Conservation (phyloP, 2,888 invertebrate genomes). For the Minunthozetes semirufus region DNA sequence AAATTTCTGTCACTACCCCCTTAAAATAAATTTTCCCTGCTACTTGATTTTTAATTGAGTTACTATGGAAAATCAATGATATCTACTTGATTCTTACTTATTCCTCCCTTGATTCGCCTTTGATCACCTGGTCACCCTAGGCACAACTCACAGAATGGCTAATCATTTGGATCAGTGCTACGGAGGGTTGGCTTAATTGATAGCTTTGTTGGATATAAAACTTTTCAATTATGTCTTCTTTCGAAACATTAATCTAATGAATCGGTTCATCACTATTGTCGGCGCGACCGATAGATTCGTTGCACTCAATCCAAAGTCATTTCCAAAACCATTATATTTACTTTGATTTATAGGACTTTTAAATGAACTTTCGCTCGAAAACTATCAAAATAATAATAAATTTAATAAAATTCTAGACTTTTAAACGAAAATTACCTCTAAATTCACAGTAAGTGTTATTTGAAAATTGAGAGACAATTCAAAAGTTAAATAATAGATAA, state of each 20-base stretch:
- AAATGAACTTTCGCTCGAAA: not conserved
- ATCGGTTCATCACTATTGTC: not conserved
- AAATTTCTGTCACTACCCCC: no score
- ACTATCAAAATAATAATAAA: not conserved
- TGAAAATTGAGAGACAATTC: not conserved
- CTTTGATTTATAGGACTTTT: not conserved
- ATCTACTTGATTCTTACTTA: no score
- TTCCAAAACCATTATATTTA: not conserved
- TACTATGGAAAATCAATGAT: no score
- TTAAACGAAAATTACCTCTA: not conserved
- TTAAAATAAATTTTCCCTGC: no score
- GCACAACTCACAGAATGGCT: not conserved
- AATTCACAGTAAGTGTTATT: not conserved
- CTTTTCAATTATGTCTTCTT: not conserved
- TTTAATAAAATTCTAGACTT: not conserved
- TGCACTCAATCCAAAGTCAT: not conserved
- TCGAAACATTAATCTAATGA: not conserved
- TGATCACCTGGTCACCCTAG: not conserved
- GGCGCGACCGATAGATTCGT: constrained; percentile 2
- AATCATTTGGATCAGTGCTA: not conserved
- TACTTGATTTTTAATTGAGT: no score
- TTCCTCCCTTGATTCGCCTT: no score
- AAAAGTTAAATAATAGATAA: not conserved
- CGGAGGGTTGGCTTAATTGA: not conserved
- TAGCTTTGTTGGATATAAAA: not conserved